These are phyloP conservation scores for Zygogramma bicolorata DNA, from an alignment of 2,888 invertebrate species.

Conservation along the genomic window DNA sequence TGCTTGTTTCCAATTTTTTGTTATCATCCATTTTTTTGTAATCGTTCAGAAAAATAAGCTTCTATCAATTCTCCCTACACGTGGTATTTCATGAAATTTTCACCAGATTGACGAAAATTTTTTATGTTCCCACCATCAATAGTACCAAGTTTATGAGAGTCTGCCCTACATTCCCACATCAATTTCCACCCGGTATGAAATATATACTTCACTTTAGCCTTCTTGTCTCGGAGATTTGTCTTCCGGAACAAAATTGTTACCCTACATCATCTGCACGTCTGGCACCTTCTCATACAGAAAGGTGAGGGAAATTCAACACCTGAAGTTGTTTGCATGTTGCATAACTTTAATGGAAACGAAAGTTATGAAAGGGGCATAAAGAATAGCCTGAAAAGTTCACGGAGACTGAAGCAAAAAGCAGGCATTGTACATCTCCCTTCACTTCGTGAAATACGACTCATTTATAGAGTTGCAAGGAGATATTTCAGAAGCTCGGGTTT, in stretches of 20 bases:
- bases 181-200: neutral
- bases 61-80: too few species aligned
- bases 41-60: too few species aligned
- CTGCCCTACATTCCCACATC: neutral
- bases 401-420: slow-evolving; percentile 23
- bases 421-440: neutral
- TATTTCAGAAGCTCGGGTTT: too few species aligned
- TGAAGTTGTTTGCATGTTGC: slow-evolving; percentile 53
- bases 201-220: neutral
- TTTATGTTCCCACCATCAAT: too few species aligned
- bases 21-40: too few species aligned
- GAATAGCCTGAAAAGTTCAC: slow-evolving; percentile 48
- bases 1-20: too few species aligned
- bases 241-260: slow-evolving; percentile 16
- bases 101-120: too few species aligned
- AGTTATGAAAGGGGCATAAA: slow-evolving; percentile 55
- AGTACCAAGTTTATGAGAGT: too few species aligned
- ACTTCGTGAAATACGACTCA: neutral
- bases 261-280: slow-evolving; percentile 15
- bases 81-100: too few species aligned
- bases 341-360: slow-evolving; percentile 53
- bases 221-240: neutral
- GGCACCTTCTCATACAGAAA: neutral
- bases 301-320: slow-evolving; percentile 50
- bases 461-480: too few species aligned